Evolutionary conservation across 2,113 vertebrate genomes (phyloP).

Genomic region (Nothoprocta pentlandii): DNA sequence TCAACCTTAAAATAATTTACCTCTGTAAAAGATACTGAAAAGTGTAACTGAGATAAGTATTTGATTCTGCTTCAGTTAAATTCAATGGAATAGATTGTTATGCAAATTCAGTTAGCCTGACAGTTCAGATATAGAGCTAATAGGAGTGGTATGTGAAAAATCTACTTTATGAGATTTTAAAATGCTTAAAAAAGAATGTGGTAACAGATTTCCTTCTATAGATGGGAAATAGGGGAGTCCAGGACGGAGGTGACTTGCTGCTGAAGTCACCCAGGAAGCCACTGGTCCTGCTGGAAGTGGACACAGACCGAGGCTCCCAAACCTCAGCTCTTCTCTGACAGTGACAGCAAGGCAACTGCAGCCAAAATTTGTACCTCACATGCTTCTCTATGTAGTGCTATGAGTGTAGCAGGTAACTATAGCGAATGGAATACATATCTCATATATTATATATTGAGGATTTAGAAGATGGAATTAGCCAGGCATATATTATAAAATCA

Average conservation of each 20-base stretch:
- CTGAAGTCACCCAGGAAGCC: not conserved
- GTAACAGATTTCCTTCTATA: not conserved
- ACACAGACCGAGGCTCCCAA: not conserved
- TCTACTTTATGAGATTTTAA: not conserved
- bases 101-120: not conserved
- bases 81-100: not conserved
- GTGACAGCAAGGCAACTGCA: not conserved
- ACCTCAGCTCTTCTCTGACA: not conserved
- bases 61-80: not conserved
- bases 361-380: not conserved
- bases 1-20: not conserved
- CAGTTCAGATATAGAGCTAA: not conserved
- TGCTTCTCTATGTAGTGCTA: not conserved
- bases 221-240: not conserved
- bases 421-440: too few relatives aligned
- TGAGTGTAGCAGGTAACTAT: not conserved
- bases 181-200: not conserved
- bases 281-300: not conserved
- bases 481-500: not conserved
- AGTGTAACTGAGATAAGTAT: not conserved
- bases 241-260: not conserved
- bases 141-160: not conserved
- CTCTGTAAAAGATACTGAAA: slow-evolving; percentile 1
- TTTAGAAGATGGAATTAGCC: not conserved
- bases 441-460: not conserved